Base-by-base conservation (phyloP, 2,113 vertebrate genomes). In the Gadus macrocephalus region DNA sequence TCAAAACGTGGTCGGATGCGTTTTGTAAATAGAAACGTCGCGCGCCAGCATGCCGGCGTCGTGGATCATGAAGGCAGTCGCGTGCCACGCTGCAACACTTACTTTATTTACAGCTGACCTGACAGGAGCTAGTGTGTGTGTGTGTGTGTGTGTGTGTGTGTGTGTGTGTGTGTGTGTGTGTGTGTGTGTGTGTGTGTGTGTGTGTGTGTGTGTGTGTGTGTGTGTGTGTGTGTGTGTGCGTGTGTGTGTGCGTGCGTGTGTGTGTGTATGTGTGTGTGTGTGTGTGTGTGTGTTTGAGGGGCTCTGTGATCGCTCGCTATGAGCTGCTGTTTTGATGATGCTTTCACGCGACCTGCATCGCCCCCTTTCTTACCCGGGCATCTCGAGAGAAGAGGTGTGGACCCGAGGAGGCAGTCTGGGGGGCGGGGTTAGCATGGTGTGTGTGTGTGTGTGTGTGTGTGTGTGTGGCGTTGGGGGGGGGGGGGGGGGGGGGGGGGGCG, bases 171-270 rank as follows among this genome's bases (percentile, higher is more conserved):
- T 19, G 35, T 65, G 55, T 9, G 62, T 64, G 31, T 70, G 22
- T 70, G 63, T 49, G 65, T 62, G 35, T 67, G 17, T 67, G 19
- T 60, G 63, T 56, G 19, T 59, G 28, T 58, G 53, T 20, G 19
- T 64, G 64, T 19, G 35, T 65, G 55, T 9, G 62, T 64, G 31
- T 70, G 22, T 70, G 63, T 49, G 16, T 20, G 65, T 62, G 35
- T 67, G 17, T 67, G 19, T 60, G 63, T 56, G 19, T 59, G 28
- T 58, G 53, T 20, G 19, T 64, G 64, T 19, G 35, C 61, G 55
- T 9, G 62, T 64, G 31, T 67, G 22, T 70, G 63, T 49, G 16
- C 20, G 20, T 20, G 20, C 1, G 20, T 20, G 20, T 20, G 58
- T 62, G 35, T 67, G 17, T 67, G 19, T 60, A 55, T 56, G 19